Evolutionary conservation across 2,797 vertebrate species (phyloP), one percentile per base, ranked within the genome.

Genomic region (Scarus forsteni): DNA sequence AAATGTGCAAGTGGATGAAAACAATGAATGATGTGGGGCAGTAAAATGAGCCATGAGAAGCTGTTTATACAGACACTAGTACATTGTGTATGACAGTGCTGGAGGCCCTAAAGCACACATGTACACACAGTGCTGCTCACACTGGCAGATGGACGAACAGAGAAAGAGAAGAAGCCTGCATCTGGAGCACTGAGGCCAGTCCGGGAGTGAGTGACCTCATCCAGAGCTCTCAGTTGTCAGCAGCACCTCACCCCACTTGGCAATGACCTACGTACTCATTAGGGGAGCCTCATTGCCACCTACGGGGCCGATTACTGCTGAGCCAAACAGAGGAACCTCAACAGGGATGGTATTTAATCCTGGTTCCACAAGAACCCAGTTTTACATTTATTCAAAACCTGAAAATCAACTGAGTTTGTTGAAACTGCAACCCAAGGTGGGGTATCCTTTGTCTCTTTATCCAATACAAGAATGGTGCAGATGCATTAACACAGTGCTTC

Each of bases 161-260:
- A 60, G 68, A 65, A 61, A 51, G 13, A 50, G 49, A 50, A 36
- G 51, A 38, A 38, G 71, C 75, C 76, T 78, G 83, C 73, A 80
- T 85, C 63, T 72, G 67, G 66, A 81, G 78, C 78, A 83, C 38
- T 53, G 66, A 77, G 83, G 83, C 87, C 81, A 80, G 83, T 83
- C 73, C 82, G 45, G 63, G 66, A 86, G 73, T 50, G 76, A 77
- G 79, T 80, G 88, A 88, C 75, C 81, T 85, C 79, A 88, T 83
- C 77, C 73, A 11, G 14, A 77, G 77, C 81, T 83, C 75, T 71
- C 50, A 27, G 62, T 59, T 75, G 85, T 83, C 87, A 87, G 77
- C 84, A 84, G 83, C 72, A 84, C 84, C 79, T 86, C 83, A 85
- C 79, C 67, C 76, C 73, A 84, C 80, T 85, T 86, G 81, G 84